Conservation (phyloP, 2,797 vertebrate species). For the Anguilla megastoma region DNA sequence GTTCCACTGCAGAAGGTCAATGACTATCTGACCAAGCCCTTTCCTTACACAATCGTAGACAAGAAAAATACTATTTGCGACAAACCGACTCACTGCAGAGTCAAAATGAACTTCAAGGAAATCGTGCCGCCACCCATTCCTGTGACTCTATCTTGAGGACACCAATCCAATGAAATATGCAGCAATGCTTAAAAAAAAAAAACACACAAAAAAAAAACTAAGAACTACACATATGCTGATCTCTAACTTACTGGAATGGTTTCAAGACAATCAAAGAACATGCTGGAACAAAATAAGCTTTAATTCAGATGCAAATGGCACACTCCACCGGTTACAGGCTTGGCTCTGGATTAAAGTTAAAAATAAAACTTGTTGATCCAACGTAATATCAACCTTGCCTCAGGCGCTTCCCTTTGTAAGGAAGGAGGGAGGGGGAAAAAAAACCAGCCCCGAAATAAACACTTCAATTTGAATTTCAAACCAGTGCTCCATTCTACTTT, state of each 20-base stretch:
- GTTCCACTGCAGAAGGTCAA: background rate
- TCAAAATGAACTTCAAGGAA: background rate
- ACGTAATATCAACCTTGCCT: conserved; percentile 30
- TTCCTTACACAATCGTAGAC: background rate
- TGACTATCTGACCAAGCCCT: background rate
- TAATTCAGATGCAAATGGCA: conserved; percentile 13
- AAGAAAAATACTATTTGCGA: background rate
- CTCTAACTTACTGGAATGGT: conserved; percentile 14
- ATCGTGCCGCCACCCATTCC: background rate
- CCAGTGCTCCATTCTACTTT: conserved; percentile 32
- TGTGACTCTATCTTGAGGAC: background rate
- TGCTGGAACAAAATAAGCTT: conserved; percentile 25
- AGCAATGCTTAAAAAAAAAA: background rate
- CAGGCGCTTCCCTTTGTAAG: conserved; percentile 5
- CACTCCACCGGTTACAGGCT: conserved; percentile 8
- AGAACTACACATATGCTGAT: conserved; percentile 29
- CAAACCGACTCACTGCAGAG: background rate
- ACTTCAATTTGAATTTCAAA: conserved; percentile 15
- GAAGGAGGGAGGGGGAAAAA: background rate
- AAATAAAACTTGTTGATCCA: conserved; percentile 35
- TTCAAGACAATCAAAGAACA: conserved; percentile 27
- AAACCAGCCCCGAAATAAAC: conserved; percentile 23
- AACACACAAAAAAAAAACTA: background rate
- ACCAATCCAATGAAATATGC: background rate
- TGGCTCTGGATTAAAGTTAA: conserved; percentile 24